Conservation (phyloP, 2,888 invertebrate genomes). For the Tenthredo scrophulariae region DNA sequence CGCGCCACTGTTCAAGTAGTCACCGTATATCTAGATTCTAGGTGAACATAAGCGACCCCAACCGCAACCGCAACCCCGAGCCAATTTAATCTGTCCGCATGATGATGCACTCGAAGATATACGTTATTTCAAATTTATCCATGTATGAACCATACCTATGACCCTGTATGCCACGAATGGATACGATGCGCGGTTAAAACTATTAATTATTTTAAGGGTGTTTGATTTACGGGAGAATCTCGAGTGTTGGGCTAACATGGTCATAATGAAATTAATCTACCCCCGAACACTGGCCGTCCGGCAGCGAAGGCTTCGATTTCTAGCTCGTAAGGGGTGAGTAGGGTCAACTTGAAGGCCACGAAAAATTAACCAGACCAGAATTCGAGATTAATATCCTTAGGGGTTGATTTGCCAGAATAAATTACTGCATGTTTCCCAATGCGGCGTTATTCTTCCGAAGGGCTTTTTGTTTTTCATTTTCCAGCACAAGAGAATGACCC, state of each 20-base stretch:
- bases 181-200: conserved; percentile 69
- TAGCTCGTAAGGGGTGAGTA: not conserved
- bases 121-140: not conserved
- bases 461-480: not conserved
- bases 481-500: not conserved
- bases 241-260: conserved; percentile 77
- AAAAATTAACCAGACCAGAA: not conserved
- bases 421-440: not conserved
- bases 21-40: not conserved
- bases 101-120: conserved; percentile 7
- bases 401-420: not conserved
- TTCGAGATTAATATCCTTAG: not conserved
- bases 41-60: not conserved
- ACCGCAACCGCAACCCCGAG: not conserved
- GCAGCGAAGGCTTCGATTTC: conserved; percentile 11
- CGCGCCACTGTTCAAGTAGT: not conserved
- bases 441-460: not conserved
- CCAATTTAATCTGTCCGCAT: conserved; percentile 36
- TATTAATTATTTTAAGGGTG: conserved; percentile 73
- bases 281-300: conserved; percentile 55
- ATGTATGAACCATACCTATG: not conserved
- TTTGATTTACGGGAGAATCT: conserved; percentile 72
- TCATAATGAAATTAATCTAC: conserved; percentile 78
- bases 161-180: not conserved
- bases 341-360: conserved; percentile 12